Conservation (phyloP, 2,797 vertebrate genomes). For the Macroramphosus scolopax region DNA sequence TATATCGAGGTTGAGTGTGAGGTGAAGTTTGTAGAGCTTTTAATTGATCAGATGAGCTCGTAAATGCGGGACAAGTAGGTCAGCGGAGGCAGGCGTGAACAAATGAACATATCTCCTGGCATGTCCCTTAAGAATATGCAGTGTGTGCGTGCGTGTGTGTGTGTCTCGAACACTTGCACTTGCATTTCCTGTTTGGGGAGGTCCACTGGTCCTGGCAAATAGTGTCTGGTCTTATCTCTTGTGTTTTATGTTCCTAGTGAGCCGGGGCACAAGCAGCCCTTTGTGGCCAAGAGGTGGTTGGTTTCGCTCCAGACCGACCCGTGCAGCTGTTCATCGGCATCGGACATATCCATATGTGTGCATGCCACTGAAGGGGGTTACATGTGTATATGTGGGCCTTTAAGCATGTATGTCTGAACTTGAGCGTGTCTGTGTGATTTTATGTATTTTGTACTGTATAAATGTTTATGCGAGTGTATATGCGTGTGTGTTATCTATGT, state of each 20-base stretch:
- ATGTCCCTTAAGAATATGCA: too few relatives aligned
- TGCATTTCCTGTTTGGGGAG: constrained; percentile 71
- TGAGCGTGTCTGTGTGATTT: too few relatives aligned
- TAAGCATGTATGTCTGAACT: constrained; percentile 7
- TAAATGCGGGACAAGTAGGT: too few relatives aligned
- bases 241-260: constrained; percentile 75
- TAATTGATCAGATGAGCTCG: too few relatives aligned
- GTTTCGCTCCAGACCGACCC: constrained; percentile 69
- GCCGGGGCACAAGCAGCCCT: constrained; percentile 75
- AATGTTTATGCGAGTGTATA: too few relatives aligned
- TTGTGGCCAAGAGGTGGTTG: constrained; percentile 80
- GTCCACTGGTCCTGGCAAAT: constrained; percentile 65
- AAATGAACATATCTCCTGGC: too few relatives aligned
- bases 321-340: constrained; percentile 81
- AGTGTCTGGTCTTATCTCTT: constrained; percentile 77
- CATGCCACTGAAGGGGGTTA: constrained; percentile 28
- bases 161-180: constrained; percentile 66
- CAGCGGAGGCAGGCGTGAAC: too few relatives aligned
- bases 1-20: too few relatives aligned
- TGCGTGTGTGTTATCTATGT: constrained; percentile 3
- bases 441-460: too few relatives aligned
- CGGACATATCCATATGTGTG: constrained; percentile 65
- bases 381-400: constrained; percentile 26
- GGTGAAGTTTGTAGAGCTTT: too few relatives aligned
- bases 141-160: constrained; percentile 28